Evolutionary conservation across 2,797 vertebrate species (phyloP).

Genomic region (Sebastes trivittatus): DNA sequence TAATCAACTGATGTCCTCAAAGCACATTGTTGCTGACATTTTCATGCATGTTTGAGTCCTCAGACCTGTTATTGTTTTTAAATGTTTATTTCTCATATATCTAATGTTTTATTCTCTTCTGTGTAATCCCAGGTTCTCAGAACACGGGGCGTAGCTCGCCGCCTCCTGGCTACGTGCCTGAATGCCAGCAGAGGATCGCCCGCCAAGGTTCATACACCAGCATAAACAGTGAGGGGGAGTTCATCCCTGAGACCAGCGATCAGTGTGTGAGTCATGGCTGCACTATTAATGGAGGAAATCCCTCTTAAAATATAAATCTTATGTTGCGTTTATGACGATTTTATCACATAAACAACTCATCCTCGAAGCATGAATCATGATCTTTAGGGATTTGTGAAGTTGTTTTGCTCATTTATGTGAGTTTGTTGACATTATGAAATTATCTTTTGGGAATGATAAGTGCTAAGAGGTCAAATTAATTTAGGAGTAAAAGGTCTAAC

Average conservation of each 20-base stretch:
- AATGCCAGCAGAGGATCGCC: constrained; percentile 94
- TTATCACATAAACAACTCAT: constrained; percentile 3
- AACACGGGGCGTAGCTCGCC: constrained; percentile 95
- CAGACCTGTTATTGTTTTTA: not conserved
- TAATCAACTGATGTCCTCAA: not conserved
- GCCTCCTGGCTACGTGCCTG: constrained; percentile 96
- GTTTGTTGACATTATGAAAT: not conserved
- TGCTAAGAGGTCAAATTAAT: not conserved
- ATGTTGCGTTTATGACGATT: not conserved
- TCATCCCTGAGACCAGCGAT: constrained; percentile 96
- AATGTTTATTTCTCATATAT: not conserved
- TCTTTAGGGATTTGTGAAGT: not conserved
- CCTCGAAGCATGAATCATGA: not conserved
- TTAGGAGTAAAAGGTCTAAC: not conserved
- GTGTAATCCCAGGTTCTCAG: constrained; percentile 87
- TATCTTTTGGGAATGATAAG: not conserved
- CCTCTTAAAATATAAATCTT: not conserved
- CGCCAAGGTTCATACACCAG: constrained; percentile 98
- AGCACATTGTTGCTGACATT: not conserved
- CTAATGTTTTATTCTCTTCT: not conserved
- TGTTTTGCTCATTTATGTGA: not conserved
- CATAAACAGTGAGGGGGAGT: constrained; percentile 98
- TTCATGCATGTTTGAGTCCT: not conserved
- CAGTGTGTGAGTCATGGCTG: constrained; percentile 88
- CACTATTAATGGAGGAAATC: constrained; percentile 3